Evolutionary conservation across 2,888 invertebrate species (phyloP), one percentile per base, ranked within the genome.

Genomic region (Clivina fossor): DNA sequence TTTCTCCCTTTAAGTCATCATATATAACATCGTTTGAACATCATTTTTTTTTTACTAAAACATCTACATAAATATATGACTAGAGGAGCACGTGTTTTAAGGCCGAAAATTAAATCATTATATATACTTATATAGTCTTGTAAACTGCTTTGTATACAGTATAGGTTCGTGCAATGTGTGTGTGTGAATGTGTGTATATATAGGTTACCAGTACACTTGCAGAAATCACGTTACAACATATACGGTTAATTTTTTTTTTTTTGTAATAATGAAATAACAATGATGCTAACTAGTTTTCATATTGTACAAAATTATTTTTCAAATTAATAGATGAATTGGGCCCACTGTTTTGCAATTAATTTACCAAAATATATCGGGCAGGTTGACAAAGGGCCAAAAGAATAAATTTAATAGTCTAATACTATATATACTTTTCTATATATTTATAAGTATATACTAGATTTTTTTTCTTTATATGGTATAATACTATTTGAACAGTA

Each of bases 401-500:
- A 43, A 44, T n/a, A n/a, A n/a, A n/a, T n/a, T n/a, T n/a, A n/a
- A n/a, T n/a, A n/a, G n/a, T n/a, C n/a, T n/a, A n/a, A n/a, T n/a
- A n/a, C n/a, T n/a, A n/a, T n/a, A n/a, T n/a, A n/a, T n/a, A n/a
- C n/a, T n/a, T n/a, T n/a, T n/a, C n/a, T n/a, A n/a, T n/a, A n/a
- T n/a, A n/a, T n/a, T n/a, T n/a, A n/a, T n/a, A n/a, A n/a, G n/a
- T n/a, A n/a, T n/a, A n/a, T n/a, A n/a, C n/a, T n/a, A n/a, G 32
- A 26, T 47, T 47, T 47, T 35, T 53, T 44, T 43, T 53, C 24
- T 53, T 18, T 53, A 53, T 53, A 53, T 43, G 53, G 32, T 53
- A 44, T 53, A 44, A 53, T 53, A 53, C 26, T 53, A n/a, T n/a
- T 38, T 53, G 53, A 53, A 53, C 53, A 53, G 37, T 53, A 53